phyloP scores from a whole-genome alignment of 2,113 vertebrate genomes.

The Thinocorus orbignyianus region DNA sequence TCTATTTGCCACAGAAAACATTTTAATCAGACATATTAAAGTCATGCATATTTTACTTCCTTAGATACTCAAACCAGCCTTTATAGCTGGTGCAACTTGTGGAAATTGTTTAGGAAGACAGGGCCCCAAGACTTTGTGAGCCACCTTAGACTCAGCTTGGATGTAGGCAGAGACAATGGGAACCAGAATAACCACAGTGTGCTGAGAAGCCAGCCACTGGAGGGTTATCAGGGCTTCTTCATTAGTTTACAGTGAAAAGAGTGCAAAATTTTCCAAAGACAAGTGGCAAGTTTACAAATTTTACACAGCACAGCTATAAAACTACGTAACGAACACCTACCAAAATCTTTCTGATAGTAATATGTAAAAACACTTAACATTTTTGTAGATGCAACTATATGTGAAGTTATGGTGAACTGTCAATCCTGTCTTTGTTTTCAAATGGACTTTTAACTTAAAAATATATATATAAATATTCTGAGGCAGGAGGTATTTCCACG shows the following conservation, averaged over 20 bases:
- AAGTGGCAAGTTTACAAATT: background rate
- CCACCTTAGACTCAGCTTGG: background rate
- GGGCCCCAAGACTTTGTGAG: background rate
- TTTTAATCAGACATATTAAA: conserved; percentile 28
- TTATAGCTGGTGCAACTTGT: background rate
- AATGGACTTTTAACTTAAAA: background rate
- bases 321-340: background rate
- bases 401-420: background rate
- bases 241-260: background rate
- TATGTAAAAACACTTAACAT: background rate
- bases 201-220: background rate
- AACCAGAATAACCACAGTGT: background rate
- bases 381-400: background rate
- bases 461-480: background rate
- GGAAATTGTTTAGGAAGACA: background rate
- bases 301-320: background rate
- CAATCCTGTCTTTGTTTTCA: background rate
- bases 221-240: background rate
- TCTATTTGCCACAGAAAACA: conserved; percentile 1
- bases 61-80: background rate
- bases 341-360: background rate
- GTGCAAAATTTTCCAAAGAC: background rate
- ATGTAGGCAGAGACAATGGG: background rate
- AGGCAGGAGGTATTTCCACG: background rate
- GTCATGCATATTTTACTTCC: background rate